Evolutionary conservation across 2,113 vertebrate genomes (phyloP), one percentile per base, ranked within the genome.

Genomic region (Lampris megalopsis): DNA sequence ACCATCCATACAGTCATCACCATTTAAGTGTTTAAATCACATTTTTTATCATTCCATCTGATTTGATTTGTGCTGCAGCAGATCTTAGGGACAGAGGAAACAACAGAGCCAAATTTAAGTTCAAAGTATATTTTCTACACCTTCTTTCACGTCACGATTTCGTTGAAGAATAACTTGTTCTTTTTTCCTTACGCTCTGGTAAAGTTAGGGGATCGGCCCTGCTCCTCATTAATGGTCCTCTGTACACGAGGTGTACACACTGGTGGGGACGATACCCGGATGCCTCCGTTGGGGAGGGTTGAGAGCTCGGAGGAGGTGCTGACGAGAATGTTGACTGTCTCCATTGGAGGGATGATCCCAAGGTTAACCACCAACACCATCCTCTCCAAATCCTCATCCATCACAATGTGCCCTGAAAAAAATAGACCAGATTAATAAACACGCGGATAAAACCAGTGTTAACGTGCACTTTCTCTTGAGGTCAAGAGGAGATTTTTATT

Each of bases 241-340:
- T 95, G 93, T 24, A 99, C 96, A 0, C 84, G 94, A 0, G 98
- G 98, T 8, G 95, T 94, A 5, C 97, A 99, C 62, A 96, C 93
- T 0, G 95, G 86, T 0, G 98, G 97, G 0, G 98, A 95, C 1
- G 94, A 89, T 60, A 99, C 96, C 57, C 88, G 91, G 82, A 99
- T 94, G 0, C 95, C 97, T 1, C 98, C 98, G 0, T 91, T 96
- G 77, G 97, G 94, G 61, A 98, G 93, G 0, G 97, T 98, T 7
- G 81, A 92, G 3, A 99, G 95, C 91, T 99, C 98, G 0, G 97
- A 98, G 11, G 97, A 98, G 0, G 97, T 99, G 87, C 97, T 99
- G 88, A 99, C 95, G 85, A 96, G 95, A 80, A 99, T 68, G 1
- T 95, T 94, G 68, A 99, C 73, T 0, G 94, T 97, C 91, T 98